Conservation (phyloP, 1,140 invertebrate genomes). For the Bombus haemorrhoidalis region DNA sequence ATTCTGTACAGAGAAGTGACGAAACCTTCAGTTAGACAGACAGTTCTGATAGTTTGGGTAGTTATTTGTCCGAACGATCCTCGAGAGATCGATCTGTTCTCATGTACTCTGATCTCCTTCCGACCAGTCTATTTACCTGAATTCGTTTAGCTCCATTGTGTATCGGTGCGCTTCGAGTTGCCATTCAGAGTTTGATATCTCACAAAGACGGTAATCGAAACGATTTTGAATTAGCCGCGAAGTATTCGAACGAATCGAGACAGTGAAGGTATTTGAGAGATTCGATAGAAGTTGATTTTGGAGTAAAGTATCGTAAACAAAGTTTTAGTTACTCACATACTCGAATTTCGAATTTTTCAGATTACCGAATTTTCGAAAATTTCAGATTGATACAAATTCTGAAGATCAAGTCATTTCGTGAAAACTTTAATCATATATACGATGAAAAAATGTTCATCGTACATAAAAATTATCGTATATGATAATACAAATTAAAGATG, state of each 20-base stretch:
- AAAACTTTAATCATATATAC: background rate
- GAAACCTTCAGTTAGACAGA: conserved; percentile 17
- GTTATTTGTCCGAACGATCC: conserved; percentile 34
- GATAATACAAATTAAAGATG: background rate
- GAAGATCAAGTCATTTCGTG: background rate
- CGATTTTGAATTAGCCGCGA: no score
- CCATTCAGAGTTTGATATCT: background rate
- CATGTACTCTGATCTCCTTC: background rate
- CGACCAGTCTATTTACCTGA: background rate
- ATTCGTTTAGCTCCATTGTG: conserved; percentile 15
- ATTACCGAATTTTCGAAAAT: background rate
- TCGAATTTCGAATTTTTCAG: background rate
- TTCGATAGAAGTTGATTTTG: no score
- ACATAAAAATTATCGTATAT: background rate
- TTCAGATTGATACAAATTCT: background rate
- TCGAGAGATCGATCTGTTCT: background rate
- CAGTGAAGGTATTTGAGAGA: background rate
- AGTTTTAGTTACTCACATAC: background rate
- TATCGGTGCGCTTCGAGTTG: background rate
- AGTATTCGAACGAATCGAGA: background rate
- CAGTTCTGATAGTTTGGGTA: conserved; percentile 27
- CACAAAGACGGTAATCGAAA: background rate
- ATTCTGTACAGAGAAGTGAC: conserved; percentile 1
- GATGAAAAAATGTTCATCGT: background rate
- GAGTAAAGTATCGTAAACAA: no score